phyloP scores from a whole-genome alignment of 2,113 vertebrate species.

The Carettochelys insculpta region DNA sequence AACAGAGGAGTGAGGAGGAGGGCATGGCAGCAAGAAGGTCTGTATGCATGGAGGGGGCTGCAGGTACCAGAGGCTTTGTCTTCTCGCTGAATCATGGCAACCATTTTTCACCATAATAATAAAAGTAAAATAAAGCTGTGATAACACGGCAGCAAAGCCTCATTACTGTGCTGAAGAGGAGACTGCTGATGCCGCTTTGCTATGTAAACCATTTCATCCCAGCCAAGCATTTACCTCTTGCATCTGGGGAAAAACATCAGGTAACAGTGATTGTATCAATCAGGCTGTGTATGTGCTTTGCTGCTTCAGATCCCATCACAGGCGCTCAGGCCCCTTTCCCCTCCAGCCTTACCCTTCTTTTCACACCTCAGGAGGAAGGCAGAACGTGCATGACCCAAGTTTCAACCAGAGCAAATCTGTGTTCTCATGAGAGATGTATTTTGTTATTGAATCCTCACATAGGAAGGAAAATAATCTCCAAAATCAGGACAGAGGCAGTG shows the following conservation, averaged over 20 bases:
- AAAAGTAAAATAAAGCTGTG: constrained; percentile 37
- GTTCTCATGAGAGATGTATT: background rate
- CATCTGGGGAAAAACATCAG: background rate
- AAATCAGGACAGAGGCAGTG: background rate
- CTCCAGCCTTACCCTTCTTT: background rate
- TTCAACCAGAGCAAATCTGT: background rate
- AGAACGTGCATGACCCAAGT: background rate
- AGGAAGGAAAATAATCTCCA: background rate
- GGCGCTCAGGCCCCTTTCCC: background rate
- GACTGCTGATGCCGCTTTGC: background rate
- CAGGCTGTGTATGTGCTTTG: no score
- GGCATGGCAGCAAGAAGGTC: background rate
- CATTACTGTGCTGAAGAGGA: constrained; percentile 13
- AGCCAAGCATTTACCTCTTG: background rate
- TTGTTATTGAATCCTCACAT: background rate
- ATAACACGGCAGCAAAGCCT: constrained; percentile 33
- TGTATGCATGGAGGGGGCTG: no score
- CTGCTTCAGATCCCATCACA: background rate
- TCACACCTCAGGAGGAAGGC: background rate
- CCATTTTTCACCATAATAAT: constrained; percentile 14
- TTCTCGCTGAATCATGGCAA: background rate
- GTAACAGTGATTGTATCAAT: background rate
- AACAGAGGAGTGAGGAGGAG: background rate
- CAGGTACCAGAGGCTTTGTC: background rate
- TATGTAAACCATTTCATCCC: background rate